Conservation (phyloP, 2,888 invertebrate genomes). For the Apocheima hispidaria region DNA sequence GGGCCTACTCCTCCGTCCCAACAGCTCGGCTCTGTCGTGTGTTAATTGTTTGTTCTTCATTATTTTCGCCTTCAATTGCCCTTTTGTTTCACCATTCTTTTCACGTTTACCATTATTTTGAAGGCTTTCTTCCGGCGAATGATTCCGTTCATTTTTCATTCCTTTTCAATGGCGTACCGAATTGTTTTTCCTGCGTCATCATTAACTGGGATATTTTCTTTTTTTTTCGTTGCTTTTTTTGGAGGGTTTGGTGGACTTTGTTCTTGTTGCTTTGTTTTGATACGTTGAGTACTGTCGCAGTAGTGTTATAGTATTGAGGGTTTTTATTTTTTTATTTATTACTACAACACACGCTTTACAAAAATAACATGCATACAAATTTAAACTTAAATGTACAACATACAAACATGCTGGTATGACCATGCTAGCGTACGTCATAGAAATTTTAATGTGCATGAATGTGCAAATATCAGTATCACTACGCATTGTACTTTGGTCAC, state of each 20-base stretch:
- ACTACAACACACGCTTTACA: too few relatives aligned
- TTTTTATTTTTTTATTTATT: too few relatives aligned
- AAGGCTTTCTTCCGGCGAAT: conserved; percentile 76
- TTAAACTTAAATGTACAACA: too few relatives aligned
- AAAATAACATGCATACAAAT: too few relatives aligned
- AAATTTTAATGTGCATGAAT: too few relatives aligned
- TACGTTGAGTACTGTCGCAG: conserved; percentile 5
- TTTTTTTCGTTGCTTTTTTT: conserved; percentile 36
- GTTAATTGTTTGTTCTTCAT: conserved; percentile 85
- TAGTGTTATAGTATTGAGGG: conserved; percentile 4
- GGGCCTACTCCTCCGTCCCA: conserved; percentile 41
- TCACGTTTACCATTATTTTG: conserved; percentile 75
- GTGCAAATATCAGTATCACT: too few relatives aligned
- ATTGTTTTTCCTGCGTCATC: conserved; percentile 79
- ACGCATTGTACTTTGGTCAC: too few relatives aligned
- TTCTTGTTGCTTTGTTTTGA: conserved; percentile 36
- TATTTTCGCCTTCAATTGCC: conserved; percentile 85
- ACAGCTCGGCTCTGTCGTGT: conserved; percentile 64
- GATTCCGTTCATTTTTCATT: conserved; percentile 80
- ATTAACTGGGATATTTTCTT: conserved; percentile 70
- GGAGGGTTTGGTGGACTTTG: conserved; percentile 29
- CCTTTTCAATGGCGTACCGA: conserved; percentile 72
- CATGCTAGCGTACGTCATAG: too few relatives aligned
- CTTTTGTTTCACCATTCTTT: conserved; percentile 80
- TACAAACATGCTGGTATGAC: too few relatives aligned